Evolutionary conservation across 2,113 vertebrate genomes (phyloP), one percentile per base, ranked within the genome.

Genomic region (Oxyura jamaicensis): DNA sequence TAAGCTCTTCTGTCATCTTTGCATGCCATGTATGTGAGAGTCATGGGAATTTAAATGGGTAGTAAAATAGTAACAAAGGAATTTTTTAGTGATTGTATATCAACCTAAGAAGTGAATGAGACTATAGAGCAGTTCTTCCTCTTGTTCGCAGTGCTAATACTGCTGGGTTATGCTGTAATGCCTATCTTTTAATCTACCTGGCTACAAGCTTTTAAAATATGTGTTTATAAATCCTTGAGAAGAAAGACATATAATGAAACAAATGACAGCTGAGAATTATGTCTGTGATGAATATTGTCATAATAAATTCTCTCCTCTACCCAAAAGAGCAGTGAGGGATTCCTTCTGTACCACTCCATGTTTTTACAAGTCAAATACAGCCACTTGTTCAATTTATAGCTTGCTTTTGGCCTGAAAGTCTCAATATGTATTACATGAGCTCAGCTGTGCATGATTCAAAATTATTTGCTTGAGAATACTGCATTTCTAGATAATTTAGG

Each of bases 261-360:
- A 92, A 94, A 87, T 41, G 78, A 31, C 91, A 94, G 71, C n/a
- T 79, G 11, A 94, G 81, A 95, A 83, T 85, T 94, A 87, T 2
- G 84, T 58, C 15, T 92, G 71, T 62, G 84, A 80, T 69, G 41
- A 84, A 85, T 67, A 66, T 28, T 82, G 84, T 77, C 82, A 72
- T 52, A 39, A 93, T 82, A 93, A 93, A 91, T 85, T 79, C 50
- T 69, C 56, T 59, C 69, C 83, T 93, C 48, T 33, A 56, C 52
- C 77, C 77, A 79, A 73, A 75, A 67, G 69, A 93, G 62, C 0
- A 3, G 35, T n/a, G 58, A 89, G 86, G 56, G 81, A 87, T n/a
- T 82, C 88, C 90, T 90, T 41, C 78, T 74, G 41, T 8, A 83
- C 59, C 75, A 55, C 73, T 55, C 82, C 50, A 5, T 13, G 59